A percentile compares a stretch with the other conserved stretches of the same genome.
phyloP scores from a whole-genome alignment of 2,888 invertebrate genomes.

The Actias luna region DNA sequence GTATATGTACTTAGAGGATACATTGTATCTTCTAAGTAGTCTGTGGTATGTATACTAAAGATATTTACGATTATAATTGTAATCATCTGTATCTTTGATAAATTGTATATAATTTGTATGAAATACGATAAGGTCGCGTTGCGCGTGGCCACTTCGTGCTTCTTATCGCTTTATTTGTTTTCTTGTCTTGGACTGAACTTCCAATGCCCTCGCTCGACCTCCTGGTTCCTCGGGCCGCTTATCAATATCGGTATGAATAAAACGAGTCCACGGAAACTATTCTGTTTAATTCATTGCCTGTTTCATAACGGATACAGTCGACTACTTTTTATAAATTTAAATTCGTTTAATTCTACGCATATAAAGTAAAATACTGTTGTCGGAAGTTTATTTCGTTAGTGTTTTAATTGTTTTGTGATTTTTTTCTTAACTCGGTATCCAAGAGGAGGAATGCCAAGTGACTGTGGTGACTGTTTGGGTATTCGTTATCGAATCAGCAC shows the following conservation, averaged over 20 bases:
- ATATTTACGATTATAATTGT: neutral
- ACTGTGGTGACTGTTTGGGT: slow-evolving; percentile 92
- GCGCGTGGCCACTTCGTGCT: slow-evolving; percentile 74
- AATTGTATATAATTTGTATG: slow-evolving; percentile 17
- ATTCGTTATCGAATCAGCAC: slow-evolving; percentile 93
- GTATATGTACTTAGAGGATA: too few relatives aligned
- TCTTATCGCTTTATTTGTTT: slow-evolving; percentile 77
- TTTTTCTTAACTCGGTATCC: slow-evolving; percentile 74
- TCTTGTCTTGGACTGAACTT: slow-evolving; percentile 69
- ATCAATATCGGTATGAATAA: slow-evolving; percentile 73
- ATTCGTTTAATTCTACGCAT: slow-evolving; percentile 15
- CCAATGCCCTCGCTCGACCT: slow-evolving; percentile 78
- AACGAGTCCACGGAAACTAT: slow-evolving; percentile 70
- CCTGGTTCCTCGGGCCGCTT: slow-evolving; percentile 69
- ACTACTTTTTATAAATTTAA: slow-evolving; percentile 17
- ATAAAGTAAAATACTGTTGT: slow-evolving; percentile 10
- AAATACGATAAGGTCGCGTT: slow-evolving; percentile 49
- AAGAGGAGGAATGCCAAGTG: slow-evolving; percentile 84
- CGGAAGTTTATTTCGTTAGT: slow-evolving; percentile 24
- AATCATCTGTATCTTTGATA: slow-evolving; percentile 11
- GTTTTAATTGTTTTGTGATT: slow-evolving; percentile 59
- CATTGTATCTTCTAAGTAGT: too few relatives aligned
- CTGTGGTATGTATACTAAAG: slow-evolving; percentile 6
- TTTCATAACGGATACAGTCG: slow-evolving; percentile 47
- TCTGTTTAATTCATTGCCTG: slow-evolving; percentile 60